phyloP scores from a whole-genome alignment of 2,888 invertebrate genomes.

The Drosophila putrida region DNA sequence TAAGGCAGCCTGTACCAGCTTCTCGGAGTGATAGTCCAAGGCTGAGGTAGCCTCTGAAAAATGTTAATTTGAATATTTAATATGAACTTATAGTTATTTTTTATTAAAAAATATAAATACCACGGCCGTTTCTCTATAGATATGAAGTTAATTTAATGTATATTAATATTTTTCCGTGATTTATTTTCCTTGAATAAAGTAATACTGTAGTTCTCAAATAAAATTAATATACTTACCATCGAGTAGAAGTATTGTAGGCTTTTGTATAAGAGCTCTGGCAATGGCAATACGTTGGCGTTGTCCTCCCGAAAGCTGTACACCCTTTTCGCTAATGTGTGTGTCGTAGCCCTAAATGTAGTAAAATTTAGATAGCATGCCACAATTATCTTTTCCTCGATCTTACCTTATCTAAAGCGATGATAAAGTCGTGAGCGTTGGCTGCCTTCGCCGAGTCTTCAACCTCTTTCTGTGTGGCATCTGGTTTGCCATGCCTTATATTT shows the following conservation, averaged over 20 bases:
- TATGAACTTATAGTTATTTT: too few species aligned
- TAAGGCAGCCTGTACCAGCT: constrained; percentile 91
- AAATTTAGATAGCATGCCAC: not conserved
- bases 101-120: too few species aligned
- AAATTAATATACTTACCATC: constrained; percentile 85
- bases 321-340: constrained; percentile 91
- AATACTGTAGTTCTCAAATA: not conserved
- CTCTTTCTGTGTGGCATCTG: constrained; percentile 88
- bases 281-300: constrained; percentile 93
- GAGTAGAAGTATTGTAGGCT: constrained; percentile 90
- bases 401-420: constrained; percentile 90
- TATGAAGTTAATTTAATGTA: too few species aligned
- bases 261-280: constrained; percentile 91
- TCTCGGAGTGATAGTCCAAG: constrained; percentile 92
- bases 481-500: constrained; percentile 90
- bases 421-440: constrained; percentile 91
- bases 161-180: too few species aligned
- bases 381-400: constrained; percentile 30
- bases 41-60: constrained; percentile 91
- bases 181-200: not conserved
- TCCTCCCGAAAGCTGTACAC: constrained; percentile 92
- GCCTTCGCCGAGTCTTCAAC: constrained; percentile 89
- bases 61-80: too few species aligned
- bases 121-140: too few species aligned
- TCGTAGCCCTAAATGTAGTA: constrained; percentile 88